These are phyloP conservation scores for Meriones unguiculatus DNA, from an alignment of 2,113 vertebrate genomes.

Conservation along the genomic window DNA sequence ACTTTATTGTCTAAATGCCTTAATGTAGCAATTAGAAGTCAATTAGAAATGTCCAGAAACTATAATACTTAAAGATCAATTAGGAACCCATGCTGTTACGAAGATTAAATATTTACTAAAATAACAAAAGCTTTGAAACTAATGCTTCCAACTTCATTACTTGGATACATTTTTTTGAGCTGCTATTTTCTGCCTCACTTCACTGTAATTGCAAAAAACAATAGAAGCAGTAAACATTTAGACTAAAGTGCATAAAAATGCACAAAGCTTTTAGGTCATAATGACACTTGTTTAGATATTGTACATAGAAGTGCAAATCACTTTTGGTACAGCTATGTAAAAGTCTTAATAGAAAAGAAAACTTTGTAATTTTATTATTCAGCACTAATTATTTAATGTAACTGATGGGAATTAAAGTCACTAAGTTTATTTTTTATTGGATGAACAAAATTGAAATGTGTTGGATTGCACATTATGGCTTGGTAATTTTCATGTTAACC, in stretches of 20 bases:
- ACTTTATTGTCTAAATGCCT: slow-evolving; percentile 78
- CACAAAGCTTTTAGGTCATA: slow-evolving; percentile 81
- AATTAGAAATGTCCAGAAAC: slow-evolving; percentile 85
- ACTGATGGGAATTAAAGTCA: slow-evolving; percentile 56
- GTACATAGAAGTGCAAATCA: slow-evolving; percentile 73
- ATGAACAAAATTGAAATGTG: slow-evolving; percentile 38
- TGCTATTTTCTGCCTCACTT: slow-evolving; percentile 90
- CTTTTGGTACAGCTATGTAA: slow-evolving; percentile 54
- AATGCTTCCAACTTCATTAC: slow-evolving; percentile 89
- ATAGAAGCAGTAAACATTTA: slow-evolving; percentile 82
- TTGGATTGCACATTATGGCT: slow-evolving; percentile 2
- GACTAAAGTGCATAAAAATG: slow-evolving; percentile 81
- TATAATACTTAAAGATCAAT: slow-evolving; percentile 88
- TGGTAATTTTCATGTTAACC: slow-evolving; percentile 29
- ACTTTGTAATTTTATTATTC: slow-evolving; percentile 71
- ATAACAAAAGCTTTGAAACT: slow-evolving; percentile 87
- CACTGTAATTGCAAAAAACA: slow-evolving; percentile 89
- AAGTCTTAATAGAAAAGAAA: slow-evolving; percentile 50
- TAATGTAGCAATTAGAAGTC: slow-evolving; percentile 84
- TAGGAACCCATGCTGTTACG: slow-evolving; percentile 85
- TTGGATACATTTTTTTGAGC: slow-evolving; percentile 83
- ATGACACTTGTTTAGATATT: slow-evolving; percentile 78
- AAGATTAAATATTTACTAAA: slow-evolving; percentile 90
- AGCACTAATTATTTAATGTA: slow-evolving; percentile 72
- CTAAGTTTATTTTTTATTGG: slow-evolving; percentile 35